phyloP scores from a whole-genome alignment of 23 tunicate genomes.

The Clavelina lepadiformis region DNA sequence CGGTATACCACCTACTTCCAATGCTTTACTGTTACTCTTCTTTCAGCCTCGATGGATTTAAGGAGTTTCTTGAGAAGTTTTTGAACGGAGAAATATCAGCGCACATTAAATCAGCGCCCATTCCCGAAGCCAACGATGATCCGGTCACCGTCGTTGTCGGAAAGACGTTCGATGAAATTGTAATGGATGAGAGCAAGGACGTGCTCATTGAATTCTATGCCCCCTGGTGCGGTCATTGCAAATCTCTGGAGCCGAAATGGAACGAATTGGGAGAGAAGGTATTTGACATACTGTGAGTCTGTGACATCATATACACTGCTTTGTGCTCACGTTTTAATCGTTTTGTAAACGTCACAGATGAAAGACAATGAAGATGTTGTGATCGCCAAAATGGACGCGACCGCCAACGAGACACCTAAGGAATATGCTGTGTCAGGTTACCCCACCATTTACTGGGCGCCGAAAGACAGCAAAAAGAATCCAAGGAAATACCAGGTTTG shows the following conservation, averaged over 20 bases:
- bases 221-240: slow-evolving; percentile 99
- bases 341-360: too few species aligned
- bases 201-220: slow-evolving; percentile 94
- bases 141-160: slow-evolving; percentile 90
- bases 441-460: slow-evolving; percentile 99
- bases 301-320: too few species aligned
- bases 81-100: slow-evolving; percentile 58
- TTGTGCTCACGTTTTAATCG: too few species aligned
- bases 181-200: slow-evolving; percentile 89
- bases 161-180: slow-evolving; percentile 82
- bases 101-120: slow-evolving; percentile 77
- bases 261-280: slow-evolving; percentile 93
- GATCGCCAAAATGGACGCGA: slow-evolving; percentile 91
- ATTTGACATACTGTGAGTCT: background rate
- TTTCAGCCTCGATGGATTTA: slow-evolving; percentile 50
- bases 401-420: slow-evolving; percentile 79
- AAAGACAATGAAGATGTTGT: slow-evolving; percentile 75
- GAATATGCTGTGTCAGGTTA: slow-evolving; percentile 84
- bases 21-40: too few species aligned
- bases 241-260: slow-evolving; percentile 87
- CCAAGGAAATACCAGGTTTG: slow-evolving; percentile 81
- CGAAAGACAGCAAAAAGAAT: slow-evolving; percentile 70
- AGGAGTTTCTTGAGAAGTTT: slow-evolving; percentile 48
- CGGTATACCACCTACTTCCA: background rate
- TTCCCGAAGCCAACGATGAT: slow-evolving; percentile 78